Percentiles rank a stretch among this genome's conserved stretches.
Evolutionary conservation across 2,888 invertebrate genomes (phyloP).

Genomic region (Ischnura elegans): DNA sequence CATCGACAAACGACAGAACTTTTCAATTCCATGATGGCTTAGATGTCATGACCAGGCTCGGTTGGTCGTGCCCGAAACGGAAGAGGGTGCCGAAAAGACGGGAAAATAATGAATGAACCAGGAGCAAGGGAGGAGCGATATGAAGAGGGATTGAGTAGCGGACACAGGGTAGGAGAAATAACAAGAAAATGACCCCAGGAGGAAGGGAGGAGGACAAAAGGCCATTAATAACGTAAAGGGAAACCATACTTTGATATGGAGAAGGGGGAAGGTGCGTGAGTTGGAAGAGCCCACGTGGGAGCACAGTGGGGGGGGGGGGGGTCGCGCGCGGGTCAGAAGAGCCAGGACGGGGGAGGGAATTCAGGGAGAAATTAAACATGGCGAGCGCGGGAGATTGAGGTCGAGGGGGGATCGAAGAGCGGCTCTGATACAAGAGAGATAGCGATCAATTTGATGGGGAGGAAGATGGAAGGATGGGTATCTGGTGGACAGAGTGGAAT

Average conservation of each 20-base stretch:
- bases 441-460: conserved; percentile 52
- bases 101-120: conserved; percentile 44
- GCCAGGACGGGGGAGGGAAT: neutral
- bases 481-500: neutral
- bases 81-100: neutral
- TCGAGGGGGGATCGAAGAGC: conserved; percentile 28
- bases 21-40: conserved; percentile 58
- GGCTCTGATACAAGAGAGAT: conserved; percentile 6
- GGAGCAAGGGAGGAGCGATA: neutral
- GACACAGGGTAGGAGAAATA: conserved; percentile 10
- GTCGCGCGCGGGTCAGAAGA: neutral
- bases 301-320: neutral
- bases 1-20: conserved; percentile 50
- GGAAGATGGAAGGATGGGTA: neutral
- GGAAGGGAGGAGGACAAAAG: conserved; percentile 52
- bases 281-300: too few relatives aligned
- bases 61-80: neutral
- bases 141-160: neutral
- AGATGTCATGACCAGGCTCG: neutral
- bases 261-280: neutral
- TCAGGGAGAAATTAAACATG: conserved; percentile 46
- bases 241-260: conserved; percentile 14
- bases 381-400: conserved; percentile 42
- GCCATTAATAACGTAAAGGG: conserved; percentile 64
- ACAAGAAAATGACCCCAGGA: neutral